phyloP scores from a whole-genome alignment of 2,113 vertebrate species.

The Anas platyrhynchos region DNA sequence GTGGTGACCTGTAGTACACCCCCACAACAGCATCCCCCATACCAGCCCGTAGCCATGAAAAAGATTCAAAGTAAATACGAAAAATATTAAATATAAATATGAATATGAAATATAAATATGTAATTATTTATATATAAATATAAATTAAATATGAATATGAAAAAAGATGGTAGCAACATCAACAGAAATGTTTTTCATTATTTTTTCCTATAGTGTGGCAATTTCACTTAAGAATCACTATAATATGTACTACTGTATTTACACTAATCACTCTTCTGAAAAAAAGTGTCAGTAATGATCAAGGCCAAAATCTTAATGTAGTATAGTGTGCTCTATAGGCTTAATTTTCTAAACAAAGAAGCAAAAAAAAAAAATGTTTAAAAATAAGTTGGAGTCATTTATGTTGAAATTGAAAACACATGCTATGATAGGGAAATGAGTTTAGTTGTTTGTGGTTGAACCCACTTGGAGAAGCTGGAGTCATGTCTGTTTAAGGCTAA shows the following conservation, averaged over 20 bases:
- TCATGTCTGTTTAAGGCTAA: background rate
- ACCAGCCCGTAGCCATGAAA: background rate
- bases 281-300: background rate
- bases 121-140: too few relatives aligned
- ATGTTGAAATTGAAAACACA: background rate
- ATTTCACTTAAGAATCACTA: background rate
- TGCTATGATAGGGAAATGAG: background rate
- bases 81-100: background rate
- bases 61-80: background rate
- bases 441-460: background rate
- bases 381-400: background rate
- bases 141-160: background rate
- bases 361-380: background rate
- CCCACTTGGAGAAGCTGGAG: background rate
- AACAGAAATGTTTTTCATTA: background rate
- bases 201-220: background rate
- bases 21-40: too few relatives aligned
- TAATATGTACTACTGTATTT: background rate
- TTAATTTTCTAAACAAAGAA: conserved; percentile 2
- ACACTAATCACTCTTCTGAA: background rate
- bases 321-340: background rate
- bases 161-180: background rate
- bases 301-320: background rate
- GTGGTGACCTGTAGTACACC: too few relatives aligned
- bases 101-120: background rate